Base-by-base conservation (phyloP, 2,113 vertebrate species). In the Lonchura striata region DNA sequence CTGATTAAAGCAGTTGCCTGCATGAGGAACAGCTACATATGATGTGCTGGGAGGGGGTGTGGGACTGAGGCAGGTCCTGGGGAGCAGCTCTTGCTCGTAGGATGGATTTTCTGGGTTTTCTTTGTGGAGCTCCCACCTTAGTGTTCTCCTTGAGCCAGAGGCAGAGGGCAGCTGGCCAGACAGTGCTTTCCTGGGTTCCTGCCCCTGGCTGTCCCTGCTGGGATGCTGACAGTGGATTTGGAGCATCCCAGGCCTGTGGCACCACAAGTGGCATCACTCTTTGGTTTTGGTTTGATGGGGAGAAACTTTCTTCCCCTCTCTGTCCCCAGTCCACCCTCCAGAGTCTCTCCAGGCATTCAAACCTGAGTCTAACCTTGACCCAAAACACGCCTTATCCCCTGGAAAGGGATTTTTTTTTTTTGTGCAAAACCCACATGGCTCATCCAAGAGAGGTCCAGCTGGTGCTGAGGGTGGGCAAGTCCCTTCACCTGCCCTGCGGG, bases 1-100 rank as follows among this genome's bases (percentile, higher is more conserved):
- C 89, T 95, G 93, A 97, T 97, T 65, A 96, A 95, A 96, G 94
- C 90, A 64, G 71, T 13, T 52, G 56, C 76, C 86, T 75, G 92
- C 37, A 31, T 6, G 57, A 66, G 72, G 95, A 95, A 47, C 78
- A 95, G 95, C 60, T 86, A 57, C 66, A 27, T 15, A 42, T 37
- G 85, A 87, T 37, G 87, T 39, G 86, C 60, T 16, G 71, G 75
- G 94, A 80, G 91, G 94, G 71, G 68, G 59, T 56, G 83, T 16
- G 71, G 91, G 90, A 53, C 77, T 9, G 2, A 78, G 76, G 63
- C 9, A 5, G 2, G 0, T 89, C 83, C 86, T 3, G 0, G 82
- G 90, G 85, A 94, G 82, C 70, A 83, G 84, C 70, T 91, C 61
- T 85, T 21, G 72, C 39, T 72, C 0, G 2, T 23, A 37, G 59